Base-by-base conservation (phyloP, 2,113 vertebrate genomes). In the Chroicocephalus ridibundus region DNA sequence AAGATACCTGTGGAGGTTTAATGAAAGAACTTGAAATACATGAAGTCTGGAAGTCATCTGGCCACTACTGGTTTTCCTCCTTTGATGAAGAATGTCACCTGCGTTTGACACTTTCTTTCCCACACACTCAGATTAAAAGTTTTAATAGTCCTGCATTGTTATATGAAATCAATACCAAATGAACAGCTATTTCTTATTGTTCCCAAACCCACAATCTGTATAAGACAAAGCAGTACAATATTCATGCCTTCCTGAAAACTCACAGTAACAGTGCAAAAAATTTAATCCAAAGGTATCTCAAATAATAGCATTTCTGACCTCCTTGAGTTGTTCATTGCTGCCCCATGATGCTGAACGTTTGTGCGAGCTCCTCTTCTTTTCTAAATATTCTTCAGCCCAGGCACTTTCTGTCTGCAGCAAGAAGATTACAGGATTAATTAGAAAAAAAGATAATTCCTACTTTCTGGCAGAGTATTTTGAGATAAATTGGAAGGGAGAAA, bases 291-390 rank as follows among this genome's bases (percentile, higher is more conserved):
- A 38, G 38, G 42, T 65, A 88, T 72, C 40, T 76, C 40, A 78
- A 65, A 75, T 52, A 66, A 89, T 15, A 82, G 64, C 10, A 78
- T 91, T 96, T 72, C 98, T 98, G 91, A 99, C 99, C 99, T 99
- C 99, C 96, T 99, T 99, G 84, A 99, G 99, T 90, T 99, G 99
- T 96, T 99, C 99, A 78, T 99, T 99, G 98, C 99, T 99, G 97
- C 99, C 99, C 98, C 99, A 99, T 13, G 99, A 99, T 52, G 99
- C 99, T 54, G 99, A 99, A 69, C 99, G 99, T 92, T 99, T 99
- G 97, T 99, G 99, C 29, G 99, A 99, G 16, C 97, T 98, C 97
- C 98, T 99, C 96, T 99, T 99, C 98, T 99, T 99, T 97, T 99
- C 98, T 75, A 98, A 95, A 55, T 98, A 98, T 89, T 99, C 99